A percentile compares a stretch with the other conserved stretches of the same genome.
phyloP scores from a whole-genome alignment of 1,140 invertebrate genomes.

The Aricia agestis region DNA sequence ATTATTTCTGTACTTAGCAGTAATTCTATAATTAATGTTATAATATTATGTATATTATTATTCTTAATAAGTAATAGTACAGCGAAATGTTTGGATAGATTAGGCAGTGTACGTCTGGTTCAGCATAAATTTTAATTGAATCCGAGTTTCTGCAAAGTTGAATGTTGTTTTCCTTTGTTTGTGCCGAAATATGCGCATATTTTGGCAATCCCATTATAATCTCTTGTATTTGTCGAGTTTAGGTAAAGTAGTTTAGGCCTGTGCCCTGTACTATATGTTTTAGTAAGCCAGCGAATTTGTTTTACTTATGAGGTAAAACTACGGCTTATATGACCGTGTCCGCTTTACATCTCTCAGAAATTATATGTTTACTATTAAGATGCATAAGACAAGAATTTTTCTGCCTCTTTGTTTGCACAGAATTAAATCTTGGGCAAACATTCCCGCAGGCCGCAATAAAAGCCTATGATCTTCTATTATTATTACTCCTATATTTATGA shows the following conservation, averaged over 20 bases:
- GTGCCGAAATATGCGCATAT: not conserved
- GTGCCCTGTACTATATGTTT: not conserved
- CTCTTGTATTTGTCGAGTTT: not conserved
- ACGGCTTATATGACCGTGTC: not conserved
- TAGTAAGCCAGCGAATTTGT: not conserved
- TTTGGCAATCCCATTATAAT: not conserved
- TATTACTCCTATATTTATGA: no score
- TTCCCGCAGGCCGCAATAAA: no score
- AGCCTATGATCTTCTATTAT: no score
- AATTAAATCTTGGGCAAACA: no score
- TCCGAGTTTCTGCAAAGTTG: not conserved
- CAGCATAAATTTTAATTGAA: not conserved
- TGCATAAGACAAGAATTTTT: not conserved
- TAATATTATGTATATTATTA: no score
- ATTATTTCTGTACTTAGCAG: no score
- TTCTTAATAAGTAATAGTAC: no score
- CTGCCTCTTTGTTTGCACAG: not conserved
- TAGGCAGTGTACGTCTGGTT: not conserved
- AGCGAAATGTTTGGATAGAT: not conserved
- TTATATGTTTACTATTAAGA: no score
- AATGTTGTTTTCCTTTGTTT: not conserved
- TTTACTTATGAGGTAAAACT: not conserved
- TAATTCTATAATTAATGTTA: no score
- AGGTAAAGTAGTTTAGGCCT: not conserved
- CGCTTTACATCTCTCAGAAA: not conserved